A percentile compares a stretch with the other conserved stretches of the same genome.
Evolutionary conservation across 2,888 invertebrate species (phyloP).

Genomic region (Muschampia plurimacula): DNA sequence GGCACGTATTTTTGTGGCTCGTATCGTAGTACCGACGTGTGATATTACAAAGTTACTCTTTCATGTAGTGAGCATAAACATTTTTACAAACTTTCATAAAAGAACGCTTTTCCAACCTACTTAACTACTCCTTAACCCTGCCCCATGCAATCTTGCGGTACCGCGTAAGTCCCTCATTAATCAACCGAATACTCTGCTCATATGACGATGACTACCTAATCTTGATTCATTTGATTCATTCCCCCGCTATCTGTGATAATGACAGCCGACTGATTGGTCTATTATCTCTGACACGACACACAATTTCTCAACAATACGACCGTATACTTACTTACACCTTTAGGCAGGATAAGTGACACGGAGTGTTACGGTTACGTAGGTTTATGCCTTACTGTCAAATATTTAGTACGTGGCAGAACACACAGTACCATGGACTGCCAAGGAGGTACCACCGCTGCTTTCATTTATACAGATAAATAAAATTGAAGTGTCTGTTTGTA

Average conservation of each 20-base stretch:
- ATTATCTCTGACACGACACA: neutral
- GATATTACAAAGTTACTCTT: too few species aligned
- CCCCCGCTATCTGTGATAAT: slow-evolving; percentile 9
- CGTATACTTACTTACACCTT: neutral
- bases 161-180: neutral
- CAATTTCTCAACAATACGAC: neutral
- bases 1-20: too few species aligned
- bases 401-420: too few species aligned
- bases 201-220: slow-evolving; percentile 21
- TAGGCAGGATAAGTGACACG: neutral
- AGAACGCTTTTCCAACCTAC: too few species aligned
- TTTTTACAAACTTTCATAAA: too few species aligned
- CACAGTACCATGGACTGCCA: too few species aligned
- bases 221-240: slow-evolving; percentile 23
- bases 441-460: too few species aligned
- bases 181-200: neutral
- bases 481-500: too few species aligned
- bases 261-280: slow-evolving; percentile 12
- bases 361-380: neutral
- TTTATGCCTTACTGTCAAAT: neutral
- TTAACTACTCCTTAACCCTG: too few species aligned
- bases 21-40: too few species aligned
- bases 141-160: neutral
- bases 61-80: too few species aligned
- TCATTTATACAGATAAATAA: too few species aligned